Percentiles rank a stretch among this genome's conserved stretches.
Evolutionary conservation across 2,888 invertebrate genomes (phyloP).

Genomic region (Sussaba pulchella): DNA sequence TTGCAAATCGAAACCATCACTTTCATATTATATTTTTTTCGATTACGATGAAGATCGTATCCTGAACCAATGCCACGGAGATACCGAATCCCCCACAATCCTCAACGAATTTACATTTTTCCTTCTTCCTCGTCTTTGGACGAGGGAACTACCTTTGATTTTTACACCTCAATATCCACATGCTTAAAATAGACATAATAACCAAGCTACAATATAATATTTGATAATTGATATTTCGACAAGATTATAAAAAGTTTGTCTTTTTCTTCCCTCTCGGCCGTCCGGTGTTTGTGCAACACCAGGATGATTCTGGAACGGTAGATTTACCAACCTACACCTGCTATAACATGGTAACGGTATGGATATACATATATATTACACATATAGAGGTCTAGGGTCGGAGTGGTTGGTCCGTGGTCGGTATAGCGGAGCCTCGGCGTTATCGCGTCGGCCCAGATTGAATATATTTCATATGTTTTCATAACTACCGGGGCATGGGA

Average conservation of each 20-base stretch:
- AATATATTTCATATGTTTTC: slow-evolving; percentile 85
- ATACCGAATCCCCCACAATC: neutral
- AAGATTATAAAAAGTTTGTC: too few relatives aligned
- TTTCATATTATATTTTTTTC: neutral
- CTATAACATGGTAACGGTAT: neutral
- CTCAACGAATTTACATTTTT: too few relatives aligned
- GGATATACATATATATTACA: neutral
- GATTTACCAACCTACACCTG: too few relatives aligned
- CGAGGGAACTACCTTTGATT: too few relatives aligned
- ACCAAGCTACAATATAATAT: too few relatives aligned
- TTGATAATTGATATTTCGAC: too few relatives aligned
- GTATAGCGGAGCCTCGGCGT: slow-evolving; percentile 68
- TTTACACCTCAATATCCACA: too few relatives aligned
- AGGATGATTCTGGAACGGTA: too few relatives aligned
- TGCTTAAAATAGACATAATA: too few relatives aligned
- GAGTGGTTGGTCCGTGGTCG: slow-evolving; percentile 70
- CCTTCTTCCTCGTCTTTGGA: too few relatives aligned
- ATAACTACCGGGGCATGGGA: slow-evolving; percentile 76
- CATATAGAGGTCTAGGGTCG: slow-evolving; percentile 13
- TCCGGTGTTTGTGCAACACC: too few relatives aligned
- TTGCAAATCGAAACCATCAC: neutral
- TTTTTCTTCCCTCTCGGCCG: too few relatives aligned
- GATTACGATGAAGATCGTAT: neutral
- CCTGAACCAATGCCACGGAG: neutral
- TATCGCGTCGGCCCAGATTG: slow-evolving; percentile 82